Conservation (phyloP, 2,888 invertebrate genomes). For the Dimorphilus gyrociliatus region DNA sequence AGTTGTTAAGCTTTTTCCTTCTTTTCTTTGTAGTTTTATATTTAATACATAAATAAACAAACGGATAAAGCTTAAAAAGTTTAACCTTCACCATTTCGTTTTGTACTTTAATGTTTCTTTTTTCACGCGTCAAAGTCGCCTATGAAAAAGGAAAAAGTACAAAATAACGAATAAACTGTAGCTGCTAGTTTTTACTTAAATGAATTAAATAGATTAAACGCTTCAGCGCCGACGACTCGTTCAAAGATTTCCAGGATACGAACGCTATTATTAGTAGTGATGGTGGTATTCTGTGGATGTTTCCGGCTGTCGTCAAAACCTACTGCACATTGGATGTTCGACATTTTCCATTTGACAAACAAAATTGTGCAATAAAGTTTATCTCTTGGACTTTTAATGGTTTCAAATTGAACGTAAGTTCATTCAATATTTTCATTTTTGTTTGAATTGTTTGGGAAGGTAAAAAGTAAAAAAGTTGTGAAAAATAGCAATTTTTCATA, state of each 20-base stretch:
- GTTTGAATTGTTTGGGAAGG: no score
- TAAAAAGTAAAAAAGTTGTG: no score
- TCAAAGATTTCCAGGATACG: constrained; percentile 24
- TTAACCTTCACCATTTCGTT: no score
- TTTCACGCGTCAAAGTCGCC: no score
- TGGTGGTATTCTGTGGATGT: constrained; percentile 41
- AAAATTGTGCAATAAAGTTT: constrained; percentile 39
- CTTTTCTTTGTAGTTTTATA: no score
- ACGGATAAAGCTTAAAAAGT: no score
- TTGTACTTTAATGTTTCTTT: no score
- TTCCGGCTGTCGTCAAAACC: constrained; percentile 39
- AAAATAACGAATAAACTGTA: not conserved
- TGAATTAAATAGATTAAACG: not conserved
- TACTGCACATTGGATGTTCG: constrained; percentile 40
- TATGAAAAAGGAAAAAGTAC: no score
- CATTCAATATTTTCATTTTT: no score
- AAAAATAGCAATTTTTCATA: no score
- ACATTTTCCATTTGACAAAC: constrained; percentile 42
- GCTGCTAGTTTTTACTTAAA: not conserved
- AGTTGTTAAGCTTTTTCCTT: no score
- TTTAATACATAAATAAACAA: no score
- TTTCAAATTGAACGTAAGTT: constrained; percentile 27
- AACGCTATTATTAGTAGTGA: constrained; percentile 39
- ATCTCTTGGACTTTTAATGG: constrained; percentile 42
- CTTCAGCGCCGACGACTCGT: constrained; percentile 16